A percentile compares a stretch with the other conserved stretches of the same genome.
Evolutionary conservation across 2,797 vertebrate genomes (phyloP).

Genomic region (Decapterus maruadsi): DNA sequence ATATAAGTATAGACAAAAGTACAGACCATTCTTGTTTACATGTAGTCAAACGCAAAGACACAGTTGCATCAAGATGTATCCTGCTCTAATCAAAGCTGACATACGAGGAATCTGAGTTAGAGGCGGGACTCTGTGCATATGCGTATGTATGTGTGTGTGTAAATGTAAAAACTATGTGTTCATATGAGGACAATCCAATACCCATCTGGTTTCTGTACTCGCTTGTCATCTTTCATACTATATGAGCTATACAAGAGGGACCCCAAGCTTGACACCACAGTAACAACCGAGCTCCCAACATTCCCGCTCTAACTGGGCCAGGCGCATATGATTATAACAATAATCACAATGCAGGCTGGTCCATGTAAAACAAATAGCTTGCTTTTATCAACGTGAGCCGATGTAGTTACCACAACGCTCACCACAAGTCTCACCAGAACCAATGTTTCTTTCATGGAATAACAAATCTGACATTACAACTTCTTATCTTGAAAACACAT

Average conservation of each 20-base stretch:
- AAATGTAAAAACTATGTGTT: slow-evolving; percentile 26
- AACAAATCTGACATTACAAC: slow-evolving; percentile 31
- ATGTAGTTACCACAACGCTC: slow-evolving; percentile 17
- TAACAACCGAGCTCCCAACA: background rate
- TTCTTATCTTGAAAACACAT: slow-evolving; percentile 16
- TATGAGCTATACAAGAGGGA: slow-evolving; percentile 42
- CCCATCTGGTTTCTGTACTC: slow-evolving; percentile 76
- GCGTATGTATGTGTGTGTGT: slow-evolving; percentile 1
- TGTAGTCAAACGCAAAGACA: slow-evolving; percentile 13
- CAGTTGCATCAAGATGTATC: background rate
- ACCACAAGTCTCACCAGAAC: slow-evolving; percentile 22
- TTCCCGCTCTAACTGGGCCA: slow-evolving; percentile 25
- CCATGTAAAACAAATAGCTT: slow-evolving; percentile 54
- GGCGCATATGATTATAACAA: background rate
- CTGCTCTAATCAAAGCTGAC: slow-evolving; percentile 28
- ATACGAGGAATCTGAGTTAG: slow-evolving; percentile 11
- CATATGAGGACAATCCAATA: slow-evolving; percentile 66
- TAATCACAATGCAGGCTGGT: slow-evolving; percentile 20
- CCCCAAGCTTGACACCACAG: slow-evolving; percentile 31
- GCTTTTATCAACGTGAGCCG: slow-evolving; percentile 38
- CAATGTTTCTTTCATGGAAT: slow-evolving; percentile 20
- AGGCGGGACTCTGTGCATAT: slow-evolving; percentile 19
- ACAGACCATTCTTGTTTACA: slow-evolving; percentile 18
- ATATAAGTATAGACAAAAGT: slow-evolving; percentile 11
- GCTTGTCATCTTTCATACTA: slow-evolving; percentile 68